Conservation (phyloP, 2,113 vertebrate genomes). For the Cheilinus undulatus region DNA sequence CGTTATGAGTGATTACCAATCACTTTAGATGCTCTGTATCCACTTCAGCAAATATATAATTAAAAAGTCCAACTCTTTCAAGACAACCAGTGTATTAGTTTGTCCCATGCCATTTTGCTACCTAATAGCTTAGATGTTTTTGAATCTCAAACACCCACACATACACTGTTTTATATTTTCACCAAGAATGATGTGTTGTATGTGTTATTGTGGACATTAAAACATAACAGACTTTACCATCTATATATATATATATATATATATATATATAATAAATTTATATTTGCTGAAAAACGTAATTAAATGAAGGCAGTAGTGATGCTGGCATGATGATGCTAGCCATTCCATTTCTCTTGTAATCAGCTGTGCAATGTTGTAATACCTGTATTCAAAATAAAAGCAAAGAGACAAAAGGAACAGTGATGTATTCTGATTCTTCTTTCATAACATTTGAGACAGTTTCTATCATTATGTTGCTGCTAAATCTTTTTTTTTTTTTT, state of each 20-base stretch:
- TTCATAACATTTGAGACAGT: neutral
- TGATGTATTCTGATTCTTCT: slow-evolving; percentile 10
- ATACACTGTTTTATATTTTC: neutral
- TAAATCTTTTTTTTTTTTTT: neutral
- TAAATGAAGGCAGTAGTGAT: neutral
- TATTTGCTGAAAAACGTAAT: neutral
- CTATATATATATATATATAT: no score
- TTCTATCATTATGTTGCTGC: neutral
- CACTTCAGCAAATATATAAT: neutral
- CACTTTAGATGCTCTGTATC: no score
- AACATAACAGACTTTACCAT: neutral
- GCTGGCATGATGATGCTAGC: neutral
- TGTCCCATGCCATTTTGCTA: neutral
- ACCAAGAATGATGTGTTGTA: slow-evolving; percentile 5
- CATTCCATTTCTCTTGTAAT: slow-evolving; percentile 4
- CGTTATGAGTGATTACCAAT: no score
- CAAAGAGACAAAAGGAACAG: slow-evolving; percentile 44
- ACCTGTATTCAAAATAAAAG: slow-evolving; percentile 68
- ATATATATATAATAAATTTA: no score
- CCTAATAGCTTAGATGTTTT: slow-evolving; percentile 13
- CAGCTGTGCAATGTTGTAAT: slow-evolving; percentile 29
- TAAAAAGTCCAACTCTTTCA: no score
- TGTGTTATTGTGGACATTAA: neutral
- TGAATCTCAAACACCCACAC: slow-evolving; percentile 2
- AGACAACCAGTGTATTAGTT: neutral